Base-by-base conservation (phyloP, 2,113 vertebrate genomes). In the Petromus typicus region DNA sequence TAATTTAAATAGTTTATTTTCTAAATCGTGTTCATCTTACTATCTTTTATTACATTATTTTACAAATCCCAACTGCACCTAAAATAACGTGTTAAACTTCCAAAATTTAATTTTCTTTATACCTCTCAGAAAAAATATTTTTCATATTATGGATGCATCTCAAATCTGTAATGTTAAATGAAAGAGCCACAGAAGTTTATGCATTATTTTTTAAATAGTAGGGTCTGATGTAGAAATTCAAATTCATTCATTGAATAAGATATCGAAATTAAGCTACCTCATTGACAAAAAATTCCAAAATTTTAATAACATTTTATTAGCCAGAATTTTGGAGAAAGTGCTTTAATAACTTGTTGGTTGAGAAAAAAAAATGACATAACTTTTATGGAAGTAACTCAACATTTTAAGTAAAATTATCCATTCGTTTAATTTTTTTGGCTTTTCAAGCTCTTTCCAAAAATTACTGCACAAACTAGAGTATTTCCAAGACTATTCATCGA, bases 1-100 rank as follows among this genome's bases (percentile, higher is more conserved):
- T 93, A 93, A 89, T 8, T 90, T 73, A 3, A 66, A 22, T 85
- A 61, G 48, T 61, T 81, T 84, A 87, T 64, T 96, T 93, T 93
- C 37, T 87, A 37, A 76, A 48, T 63, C 27, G 54, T 63, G 51
- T 63, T 22, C 79, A 43, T 43, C 20, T 91, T 73, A 18, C 80
- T 66, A 76, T 64, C 5, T 1, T 27, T 45, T 78, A 51, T 57
- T 87, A 69, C 8, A 93, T 43, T 64, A 34, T 80, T 56, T 86
- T 61, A 95, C 34, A 22, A 96, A 89, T 54, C 1, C 2, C 64
- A 81, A 56, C 20, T 23, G 17, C 66, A 10, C 8, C 66, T 56
- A 78, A 64, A 57, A 14, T 57, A 69, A 76, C 7, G 30, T 76
- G 4, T 64, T 90, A 84, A 67, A 66, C 2, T 86, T 78, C 10